A percentile compares a stretch with the other conserved stretches of the same genome.
phyloP scores from a whole-genome alignment of 2,113 vertebrate genomes.

The Panthera tigris region DNA sequence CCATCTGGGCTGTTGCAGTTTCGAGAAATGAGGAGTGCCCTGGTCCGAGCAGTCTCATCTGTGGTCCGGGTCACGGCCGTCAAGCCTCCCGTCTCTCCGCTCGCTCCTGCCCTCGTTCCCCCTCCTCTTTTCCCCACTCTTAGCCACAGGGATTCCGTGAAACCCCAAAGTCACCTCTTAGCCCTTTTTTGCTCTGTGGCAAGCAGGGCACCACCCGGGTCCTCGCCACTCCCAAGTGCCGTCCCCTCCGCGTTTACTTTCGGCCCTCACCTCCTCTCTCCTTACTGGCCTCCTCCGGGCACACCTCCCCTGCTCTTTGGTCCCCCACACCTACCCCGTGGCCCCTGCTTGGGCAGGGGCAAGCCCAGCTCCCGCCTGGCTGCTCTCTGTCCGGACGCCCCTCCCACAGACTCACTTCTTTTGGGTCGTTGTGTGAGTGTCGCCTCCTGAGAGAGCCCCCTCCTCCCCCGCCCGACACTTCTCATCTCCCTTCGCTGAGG shows the following conservation, averaged over 20 bases:
- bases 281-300: neutral
- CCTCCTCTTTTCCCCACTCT: neutral
- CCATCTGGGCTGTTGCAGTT: neutral
- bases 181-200: neutral
- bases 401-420: neutral
- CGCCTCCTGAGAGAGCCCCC: neutral
- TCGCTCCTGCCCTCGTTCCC: neutral
- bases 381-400: neutral
- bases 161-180: neutral
- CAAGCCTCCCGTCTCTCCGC: neutral
- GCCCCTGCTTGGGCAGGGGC: neutral
- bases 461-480: too few relatives aligned
- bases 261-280: neutral
- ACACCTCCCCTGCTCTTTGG: neutral
- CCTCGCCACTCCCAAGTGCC: neutral
- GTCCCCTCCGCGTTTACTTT: neutral
- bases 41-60: neutral
- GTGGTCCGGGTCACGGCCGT: neutral
- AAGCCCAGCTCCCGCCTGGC: neutral
- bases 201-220: neutral
- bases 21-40: neutral
- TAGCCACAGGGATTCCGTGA: neutral
- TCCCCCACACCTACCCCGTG: neutral
- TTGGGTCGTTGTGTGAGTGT: neutral
- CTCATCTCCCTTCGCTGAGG: neutral